A percentile compares a stretch with the other conserved stretches of the same genome.
Evolutionary conservation across 2,113 vertebrate species (phyloP).

Genomic region (Nesogale talazaci): DNA sequence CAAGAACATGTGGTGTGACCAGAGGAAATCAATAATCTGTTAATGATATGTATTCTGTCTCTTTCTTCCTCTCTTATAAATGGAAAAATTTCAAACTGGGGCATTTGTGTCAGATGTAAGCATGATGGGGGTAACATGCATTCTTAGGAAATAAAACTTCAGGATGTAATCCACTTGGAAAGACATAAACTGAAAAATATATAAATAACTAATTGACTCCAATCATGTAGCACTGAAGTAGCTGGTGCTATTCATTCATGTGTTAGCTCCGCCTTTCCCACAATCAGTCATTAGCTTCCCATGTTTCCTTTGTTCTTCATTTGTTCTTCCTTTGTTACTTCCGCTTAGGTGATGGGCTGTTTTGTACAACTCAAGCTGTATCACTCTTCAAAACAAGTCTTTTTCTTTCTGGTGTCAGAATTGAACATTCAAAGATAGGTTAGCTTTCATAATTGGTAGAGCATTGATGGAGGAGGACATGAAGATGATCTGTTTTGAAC

Average conservation of each 20-base stretch:
- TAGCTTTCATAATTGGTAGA: background rate
- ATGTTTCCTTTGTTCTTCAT: no score
- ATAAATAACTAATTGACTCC: background rate
- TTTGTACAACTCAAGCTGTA: background rate
- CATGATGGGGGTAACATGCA: background rate
- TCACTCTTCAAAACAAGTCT: background rate
- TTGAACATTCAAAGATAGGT: background rate
- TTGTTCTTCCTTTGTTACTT: no score
- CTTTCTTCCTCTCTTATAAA: background rate
- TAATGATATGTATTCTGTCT: slow-evolving; percentile 34
- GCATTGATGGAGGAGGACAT: background rate
- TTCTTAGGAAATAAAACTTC: background rate
- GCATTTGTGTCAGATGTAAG: background rate
- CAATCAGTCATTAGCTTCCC: no score
- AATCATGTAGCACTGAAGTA: background rate
- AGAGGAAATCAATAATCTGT: background rate
- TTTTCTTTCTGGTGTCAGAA: background rate
- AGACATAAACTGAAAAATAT: background rate
- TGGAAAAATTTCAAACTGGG: background rate
- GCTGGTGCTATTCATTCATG: background rate
- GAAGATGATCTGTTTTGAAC: background rate
- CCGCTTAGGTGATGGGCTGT: background rate
- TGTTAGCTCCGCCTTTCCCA: background rate
- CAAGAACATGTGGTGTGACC: background rate
- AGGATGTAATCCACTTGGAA: background rate